A percentile compares a stretch with the other conserved stretches of the same genome.
These are phyloP conservation scores for Silurus lanzhouensis DNA, from an alignment of 2,797 vertebrate species.

Conservation along the genomic window DNA sequence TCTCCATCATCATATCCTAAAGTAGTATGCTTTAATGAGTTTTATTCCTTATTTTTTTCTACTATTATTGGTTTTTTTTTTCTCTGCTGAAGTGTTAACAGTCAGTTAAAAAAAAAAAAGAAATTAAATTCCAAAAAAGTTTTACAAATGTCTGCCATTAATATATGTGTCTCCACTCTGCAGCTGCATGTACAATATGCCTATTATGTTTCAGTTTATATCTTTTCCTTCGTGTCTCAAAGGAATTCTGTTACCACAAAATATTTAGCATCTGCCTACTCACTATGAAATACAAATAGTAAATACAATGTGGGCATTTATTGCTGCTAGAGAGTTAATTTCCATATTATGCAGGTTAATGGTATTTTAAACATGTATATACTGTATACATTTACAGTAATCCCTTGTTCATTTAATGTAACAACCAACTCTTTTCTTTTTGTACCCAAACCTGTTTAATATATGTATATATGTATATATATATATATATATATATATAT, in stretches of 20 bases:
- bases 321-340: conserved; percentile 26
- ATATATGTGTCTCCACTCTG: background rate
- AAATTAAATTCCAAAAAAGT: conserved; percentile 2
- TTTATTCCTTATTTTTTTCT: background rate
- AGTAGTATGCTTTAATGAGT: background rate
- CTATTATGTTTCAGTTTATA: conserved; percentile 24
- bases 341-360: conserved; percentile 34
- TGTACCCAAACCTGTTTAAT: no score
- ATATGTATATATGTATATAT: no score
- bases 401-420: no score
- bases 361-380: no score
- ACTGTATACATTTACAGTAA: no score
- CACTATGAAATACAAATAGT: conserved; percentile 30
- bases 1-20: background rate
- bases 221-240: conserved; percentile 7
- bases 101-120: background rate
- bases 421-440: no score
- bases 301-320: conserved; percentile 20
- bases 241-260: conserved; percentile 28
- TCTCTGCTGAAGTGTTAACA: background rate
- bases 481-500: no score
- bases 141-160: background rate
- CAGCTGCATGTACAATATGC: conserved; percentile 12
- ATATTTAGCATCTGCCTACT: conserved; percentile 36
- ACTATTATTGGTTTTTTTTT: background rate